Evolutionary conservation across 2,113 vertebrate species (phyloP), one percentile per base, ranked within the genome.

Genomic region (Hippoglossus stenolepis): DNA sequence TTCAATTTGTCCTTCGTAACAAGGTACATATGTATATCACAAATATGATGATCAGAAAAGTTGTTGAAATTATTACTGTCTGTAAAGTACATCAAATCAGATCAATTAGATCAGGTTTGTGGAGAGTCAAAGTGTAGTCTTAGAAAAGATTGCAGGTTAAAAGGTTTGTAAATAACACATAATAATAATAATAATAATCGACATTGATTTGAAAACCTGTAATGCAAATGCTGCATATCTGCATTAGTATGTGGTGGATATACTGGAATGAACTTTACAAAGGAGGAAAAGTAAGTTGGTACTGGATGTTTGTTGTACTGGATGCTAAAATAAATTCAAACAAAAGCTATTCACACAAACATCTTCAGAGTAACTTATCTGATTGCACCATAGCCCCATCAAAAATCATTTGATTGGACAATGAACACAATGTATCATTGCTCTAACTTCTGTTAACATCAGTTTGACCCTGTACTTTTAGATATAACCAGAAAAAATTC

Each of bases 351-450:
- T 12, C 17, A 73, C 21, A 21, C 12, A 17, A 61, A 31, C 6
- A 21, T 38, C 40, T 54, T 35, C 17, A 67, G 9, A 14, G 43
- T 23, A 38, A 12, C 31, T 2, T 0, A 23, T 3, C 65, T 49
- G 6, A n/a, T 23, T 51, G 5, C 49, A 11, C 17, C 23, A 24
- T 3, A 31, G 18, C 13, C 24, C 20, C 54, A 38, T 57, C 20
- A 67, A 24, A 23, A 71, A 7, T 59, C 14, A 79, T 79, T 71
- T 68, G 20, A 79, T 28, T 38, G 12, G 53, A 66, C 49, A 65
- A 14, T 47, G 13, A 67, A 24, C 38, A 56, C 43, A 7, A 0
- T 12, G 20, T 63, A 73, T 40, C 40, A 64, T 65, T 67, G 8
- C 4, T 71, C 13, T 17, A 65, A 82, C 53, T 38, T 74, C 21